These are phyloP conservation scores for Antheraea assamensis DNA, from an alignment of 2,888 invertebrate genomes.

Conservation along the genomic window DNA sequence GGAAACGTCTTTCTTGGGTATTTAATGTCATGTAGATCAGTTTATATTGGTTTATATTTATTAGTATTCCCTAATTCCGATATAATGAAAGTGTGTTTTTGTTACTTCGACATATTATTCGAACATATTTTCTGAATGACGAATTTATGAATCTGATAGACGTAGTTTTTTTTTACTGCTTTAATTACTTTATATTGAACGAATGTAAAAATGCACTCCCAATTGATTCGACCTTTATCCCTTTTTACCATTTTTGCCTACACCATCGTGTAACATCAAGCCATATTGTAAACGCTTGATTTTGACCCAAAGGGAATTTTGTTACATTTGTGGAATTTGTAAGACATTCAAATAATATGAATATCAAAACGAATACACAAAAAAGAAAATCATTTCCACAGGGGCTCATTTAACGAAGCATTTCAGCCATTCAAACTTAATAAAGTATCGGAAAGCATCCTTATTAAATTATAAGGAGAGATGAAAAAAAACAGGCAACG, in stretches of 20 bases:
- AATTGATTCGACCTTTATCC: too few species aligned
- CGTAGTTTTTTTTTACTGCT: too few species aligned
- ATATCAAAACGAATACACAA: conserved; percentile 28
- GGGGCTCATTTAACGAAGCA: conserved; percentile 63
- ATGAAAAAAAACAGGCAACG: conserved; percentile 4
- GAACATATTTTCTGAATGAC: not conserved
- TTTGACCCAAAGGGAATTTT: not conserved
- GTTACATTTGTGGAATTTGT: not conserved
- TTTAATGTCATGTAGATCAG: conserved; percentile 23
- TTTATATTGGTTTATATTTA: conserved; percentile 31
- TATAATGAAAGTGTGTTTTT: not conserved
- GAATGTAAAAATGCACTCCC: too few species aligned
- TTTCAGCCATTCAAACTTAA: conserved; percentile 71
- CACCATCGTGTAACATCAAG: not conserved
- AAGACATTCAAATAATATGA: conserved; percentile 16
- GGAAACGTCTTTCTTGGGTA: not conserved
- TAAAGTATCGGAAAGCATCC: conserved; percentile 73
- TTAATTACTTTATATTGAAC: too few species aligned
- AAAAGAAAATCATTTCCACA: conserved; percentile 39
- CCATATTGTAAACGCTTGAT: not conserved
- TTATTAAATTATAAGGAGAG: conserved; percentile 67
- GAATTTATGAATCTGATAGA: too few species aligned
- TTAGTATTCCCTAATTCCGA: not conserved
- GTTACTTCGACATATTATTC: not conserved
- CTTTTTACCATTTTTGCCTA: too few species aligned